A percentile compares a stretch with the other conserved stretches of the same genome.
Conservation (phyloP, 2,888 invertebrate genomes). For the Cheilosia urbana region DNA sequence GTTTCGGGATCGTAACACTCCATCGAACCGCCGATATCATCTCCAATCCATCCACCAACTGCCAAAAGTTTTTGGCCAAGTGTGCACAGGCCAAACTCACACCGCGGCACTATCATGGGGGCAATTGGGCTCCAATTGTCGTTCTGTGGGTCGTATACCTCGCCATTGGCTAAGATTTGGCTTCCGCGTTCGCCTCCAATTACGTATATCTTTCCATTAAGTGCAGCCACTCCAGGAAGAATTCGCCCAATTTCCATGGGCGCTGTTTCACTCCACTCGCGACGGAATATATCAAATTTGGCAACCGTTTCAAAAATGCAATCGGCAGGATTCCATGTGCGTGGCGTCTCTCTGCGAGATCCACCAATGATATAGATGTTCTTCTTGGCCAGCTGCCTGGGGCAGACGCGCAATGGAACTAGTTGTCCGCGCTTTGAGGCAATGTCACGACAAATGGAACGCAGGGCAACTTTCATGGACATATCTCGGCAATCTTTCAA, state of each 20-base stretch:
- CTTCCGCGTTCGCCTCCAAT: conserved; percentile 96
- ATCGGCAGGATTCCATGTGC: conserved; percentile 91
- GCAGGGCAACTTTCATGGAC: conserved; percentile 91
- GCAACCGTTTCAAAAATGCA: conserved; percentile 93
- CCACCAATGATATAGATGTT: conserved; percentile 95
- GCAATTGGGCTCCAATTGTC: conserved; percentile 87
- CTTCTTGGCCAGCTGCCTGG: conserved; percentile 93
- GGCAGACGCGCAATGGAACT: conserved; percentile 90
- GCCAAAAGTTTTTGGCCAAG: conserved; percentile 93
- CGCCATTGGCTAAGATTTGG: conserved; percentile 94
- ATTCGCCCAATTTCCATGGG: conserved; percentile 94
- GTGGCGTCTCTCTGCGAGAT: conserved; percentile 90
- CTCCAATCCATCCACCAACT: conserved; percentile 97
- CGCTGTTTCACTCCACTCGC: conserved; percentile 92
- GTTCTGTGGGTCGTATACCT: conserved; percentile 90
- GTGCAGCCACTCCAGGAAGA: conserved; percentile 92
- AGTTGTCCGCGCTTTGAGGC: conserved; percentile 90
- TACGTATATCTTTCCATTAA: conserved; percentile 94
- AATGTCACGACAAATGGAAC: conserved; percentile 91
- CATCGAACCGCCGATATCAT: conserved; percentile 94
- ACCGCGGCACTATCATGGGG: conserved; percentile 92
- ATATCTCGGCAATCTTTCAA: conserved; percentile 91
- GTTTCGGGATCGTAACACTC: conserved; percentile 93
- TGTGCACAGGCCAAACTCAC: conserved; percentile 94
- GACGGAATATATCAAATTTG: conserved; percentile 88